Evolutionary conservation across 92 coral and sea anemone species (phyloP), one percentile per base, ranked within the genome.

Genomic region (Chrysogorgia sp.): DNA sequence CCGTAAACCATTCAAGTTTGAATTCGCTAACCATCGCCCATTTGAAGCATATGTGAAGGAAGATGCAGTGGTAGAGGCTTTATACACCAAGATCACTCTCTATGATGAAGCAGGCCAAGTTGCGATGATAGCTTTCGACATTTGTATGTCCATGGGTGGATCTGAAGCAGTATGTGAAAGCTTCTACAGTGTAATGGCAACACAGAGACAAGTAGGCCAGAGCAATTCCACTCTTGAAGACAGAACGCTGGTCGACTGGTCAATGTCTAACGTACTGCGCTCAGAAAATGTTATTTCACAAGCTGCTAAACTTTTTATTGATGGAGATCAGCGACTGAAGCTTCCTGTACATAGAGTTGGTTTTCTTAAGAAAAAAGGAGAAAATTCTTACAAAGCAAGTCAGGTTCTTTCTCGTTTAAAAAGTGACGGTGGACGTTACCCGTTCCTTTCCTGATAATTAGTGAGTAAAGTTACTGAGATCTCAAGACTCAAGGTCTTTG

Each of bases 141-240:
- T 34, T 14, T 31, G 47, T 22, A 64, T 34, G 71, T 64, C 71
- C 26, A 32, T 64, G 47, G 71, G 71, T 32, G 71, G 71, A 3
- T 64, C 47, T 10, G 71, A 64, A 23, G 71, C 71, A 35, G 26
- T 64, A 7, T 32, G 45, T 33, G 71, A 64, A 64, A 64, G 71
- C 71, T 29, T 64, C 47, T 64, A 64, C 71, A 64, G 71, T n/a
- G 71, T 64, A 22, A 64, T 64, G 71, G 47, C 17, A 7, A 64
- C 71, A n/a, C 71, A 64, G 26, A 32, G 48, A 64, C 45, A 64
- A 33, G 71, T 29, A 7, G 47, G 71, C 71, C 71, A 64, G 48
- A 10, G 26, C 45, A 32, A 64, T 35, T 31, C 71, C 13, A 64
- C 71, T 21, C 71, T 64, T 64, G 71, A 64, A 64, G 71, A 64